These are phyloP conservation scores for Crotalus tigris DNA, from an alignment of 2,113 vertebrate species.

Conservation along the genomic window DNA sequence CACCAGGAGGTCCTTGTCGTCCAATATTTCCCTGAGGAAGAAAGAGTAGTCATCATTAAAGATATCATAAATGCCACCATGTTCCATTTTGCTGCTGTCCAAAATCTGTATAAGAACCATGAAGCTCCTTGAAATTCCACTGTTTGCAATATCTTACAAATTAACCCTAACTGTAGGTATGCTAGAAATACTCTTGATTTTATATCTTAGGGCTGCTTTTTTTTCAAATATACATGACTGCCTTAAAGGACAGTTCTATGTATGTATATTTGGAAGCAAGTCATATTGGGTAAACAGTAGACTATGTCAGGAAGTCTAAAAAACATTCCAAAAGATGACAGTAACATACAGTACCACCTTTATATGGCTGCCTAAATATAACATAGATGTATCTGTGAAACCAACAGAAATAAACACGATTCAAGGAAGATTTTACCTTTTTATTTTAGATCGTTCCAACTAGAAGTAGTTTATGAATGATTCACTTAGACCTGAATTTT, in stretches of 20 bases:
- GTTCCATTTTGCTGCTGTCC: slow-evolving; percentile 10
- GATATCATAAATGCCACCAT: background rate
- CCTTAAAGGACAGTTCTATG: background rate
- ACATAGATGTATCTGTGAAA: background rate
- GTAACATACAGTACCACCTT: background rate
- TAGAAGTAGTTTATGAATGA: background rate
- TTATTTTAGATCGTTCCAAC: background rate
- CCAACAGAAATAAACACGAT: background rate
- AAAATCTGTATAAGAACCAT: background rate
- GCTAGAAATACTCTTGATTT: background rate
- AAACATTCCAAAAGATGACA: background rate
- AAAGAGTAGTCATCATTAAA: slow-evolving; percentile 4
- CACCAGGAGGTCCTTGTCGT: slow-evolving; percentile 76
- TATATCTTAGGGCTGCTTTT: background rate
- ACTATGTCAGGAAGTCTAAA: background rate
- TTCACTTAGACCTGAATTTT: background rate
- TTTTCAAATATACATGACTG: background rate
- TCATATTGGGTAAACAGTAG: background rate
- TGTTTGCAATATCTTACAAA: background rate
- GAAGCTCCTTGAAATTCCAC: background rate
- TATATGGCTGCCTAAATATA: background rate
- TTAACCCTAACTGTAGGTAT: background rate
- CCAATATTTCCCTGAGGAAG: slow-evolving; percentile 76
- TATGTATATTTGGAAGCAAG: background rate
- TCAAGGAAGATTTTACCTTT: background rate